Evolutionary conservation across 2,888 invertebrate species (phyloP).

Genomic region (Drosophila picticornis): DNA sequence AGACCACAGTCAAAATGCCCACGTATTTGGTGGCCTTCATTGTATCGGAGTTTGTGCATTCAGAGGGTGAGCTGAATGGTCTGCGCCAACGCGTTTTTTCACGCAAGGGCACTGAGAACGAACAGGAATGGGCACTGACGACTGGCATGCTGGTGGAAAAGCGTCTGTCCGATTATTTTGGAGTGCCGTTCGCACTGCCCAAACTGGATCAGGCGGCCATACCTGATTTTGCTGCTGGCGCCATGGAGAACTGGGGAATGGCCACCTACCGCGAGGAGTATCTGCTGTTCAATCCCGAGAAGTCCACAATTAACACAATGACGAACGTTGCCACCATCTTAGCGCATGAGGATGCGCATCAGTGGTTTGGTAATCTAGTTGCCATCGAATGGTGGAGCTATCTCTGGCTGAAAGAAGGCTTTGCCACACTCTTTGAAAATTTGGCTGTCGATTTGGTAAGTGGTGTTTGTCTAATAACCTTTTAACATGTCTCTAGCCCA

Average conservation of each 20-base stretch:
- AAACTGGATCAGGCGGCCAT: slow-evolving; percentile 96
- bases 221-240: slow-evolving; percentile 93
- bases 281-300: slow-evolving; percentile 76
- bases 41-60: slow-evolving; percentile 87
- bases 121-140: slow-evolving; percentile 89
- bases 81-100: slow-evolving; percentile 81
- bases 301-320: slow-evolving; percentile 77
- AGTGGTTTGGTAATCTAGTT: slow-evolving; percentile 93
- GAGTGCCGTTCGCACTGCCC: slow-evolving; percentile 90
- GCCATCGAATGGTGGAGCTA: slow-evolving; percentile 90
- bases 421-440: slow-evolving; percentile 84
- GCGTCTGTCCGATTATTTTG: slow-evolving; percentile 90
- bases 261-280: slow-evolving; percentile 87
- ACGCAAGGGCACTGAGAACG: slow-evolving; percentile 73
- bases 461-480: background rate
- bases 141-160: slow-evolving; percentile 90
- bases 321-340: slow-evolving; percentile 86
- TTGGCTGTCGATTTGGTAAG: slow-evolving; percentile 76
- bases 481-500: background rate
- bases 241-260: slow-evolving; percentile 98
- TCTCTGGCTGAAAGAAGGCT: slow-evolving; percentile 91
- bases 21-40: slow-evolving; percentile 93
- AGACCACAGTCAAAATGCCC: slow-evolving; percentile 88
- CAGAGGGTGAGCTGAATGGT: slow-evolving; percentile 65
- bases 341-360: slow-evolving; percentile 89